Base-by-base conservation (phyloP, 1,140 invertebrate genomes). In the Drosophila baimaii region DNA sequence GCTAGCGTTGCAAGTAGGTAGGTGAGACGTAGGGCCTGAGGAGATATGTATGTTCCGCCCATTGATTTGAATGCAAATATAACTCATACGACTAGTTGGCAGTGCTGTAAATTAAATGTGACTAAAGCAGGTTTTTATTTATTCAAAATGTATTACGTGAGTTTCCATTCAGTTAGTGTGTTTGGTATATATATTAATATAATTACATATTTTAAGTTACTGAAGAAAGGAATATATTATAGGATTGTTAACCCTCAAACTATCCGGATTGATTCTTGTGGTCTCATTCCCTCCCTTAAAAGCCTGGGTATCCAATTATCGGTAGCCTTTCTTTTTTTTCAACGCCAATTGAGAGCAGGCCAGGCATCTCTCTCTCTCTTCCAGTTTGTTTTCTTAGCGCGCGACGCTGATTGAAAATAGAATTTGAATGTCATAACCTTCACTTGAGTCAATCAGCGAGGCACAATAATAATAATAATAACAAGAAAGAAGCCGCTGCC, bases 401-500 rank as follows among this genome's bases (percentile, higher is more conserved):
- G 58, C 57, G 39, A 35, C 58, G 70, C 63, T 79, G 83, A 89
- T 88, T 88, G 83, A 88, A 89, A 83, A 88, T 89, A 74, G 84
- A 88, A 83, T 88, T 86, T 88, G 83, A 88, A 88, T 88, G 83
- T 89, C 83, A 78, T 58, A 88, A 74, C 83, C 83, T 88, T 88
- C 84, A 68, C 52, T 80, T 61, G 77, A 77, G 84, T 77, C 83
- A 82, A 81, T 81, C 77, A 76, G 61, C 70, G 44, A 15, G 52
- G 25, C 39, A 70, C 23, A 55, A 55, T 61, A 52, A 69, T 55
- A 31, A 59, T 54, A 72, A 56, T 51, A 63, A 62, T 37, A 49
- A 65, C 35, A 66, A 51, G 13, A 44, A 55, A 44, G 37, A 62
- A 62, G 33, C 57, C 51, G 55, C 23, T 35, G 43, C 6, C 37